Conservation (phyloP, 2,888 invertebrate genomes). For the Adela reaumurella region DNA sequence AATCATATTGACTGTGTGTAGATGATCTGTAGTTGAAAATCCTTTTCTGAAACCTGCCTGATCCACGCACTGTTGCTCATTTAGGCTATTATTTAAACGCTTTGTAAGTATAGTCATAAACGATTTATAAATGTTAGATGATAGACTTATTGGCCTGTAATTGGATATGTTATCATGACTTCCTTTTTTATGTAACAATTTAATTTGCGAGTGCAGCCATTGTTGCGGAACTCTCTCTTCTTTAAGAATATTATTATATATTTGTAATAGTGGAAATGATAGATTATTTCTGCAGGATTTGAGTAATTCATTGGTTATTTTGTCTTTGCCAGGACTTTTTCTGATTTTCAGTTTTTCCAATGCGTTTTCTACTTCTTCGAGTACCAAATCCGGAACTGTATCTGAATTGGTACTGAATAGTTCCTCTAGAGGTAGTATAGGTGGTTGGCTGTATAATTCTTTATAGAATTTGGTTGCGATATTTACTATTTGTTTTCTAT, state of each 20-base stretch:
- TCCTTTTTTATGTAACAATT: background rate
- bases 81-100: conserved; percentile 4
- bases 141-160: conserved; percentile 8
- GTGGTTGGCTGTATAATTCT: too few species aligned
- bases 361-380: conserved; percentile 1
- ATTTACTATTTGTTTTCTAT: too few species aligned
- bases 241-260: conserved; percentile 8
- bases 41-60: conserved; percentile 7
- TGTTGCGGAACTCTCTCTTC: conserved; percentile 4
- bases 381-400: too few species aligned
- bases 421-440: too few species aligned
- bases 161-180: conserved; percentile 5
- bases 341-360: conserved; percentile 4
- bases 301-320: conserved; percentile 9
- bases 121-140: conserved; percentile 6
- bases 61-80: conserved; percentile 5
- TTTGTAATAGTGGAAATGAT: too few species aligned
- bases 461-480: too few species aligned
- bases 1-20: conserved; percentile 4
- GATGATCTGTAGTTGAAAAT: conserved; percentile 5
- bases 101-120: conserved; percentile 8
- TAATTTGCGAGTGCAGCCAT: conserved; percentile 9
- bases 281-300: conserved; percentile 4
- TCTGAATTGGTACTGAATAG: too few species aligned
- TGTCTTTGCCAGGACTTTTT: conserved; percentile 6